Evolutionary conservation across 2,888 invertebrate genomes (phyloP).

Genomic region (Aspidapion aeneum): DNA sequence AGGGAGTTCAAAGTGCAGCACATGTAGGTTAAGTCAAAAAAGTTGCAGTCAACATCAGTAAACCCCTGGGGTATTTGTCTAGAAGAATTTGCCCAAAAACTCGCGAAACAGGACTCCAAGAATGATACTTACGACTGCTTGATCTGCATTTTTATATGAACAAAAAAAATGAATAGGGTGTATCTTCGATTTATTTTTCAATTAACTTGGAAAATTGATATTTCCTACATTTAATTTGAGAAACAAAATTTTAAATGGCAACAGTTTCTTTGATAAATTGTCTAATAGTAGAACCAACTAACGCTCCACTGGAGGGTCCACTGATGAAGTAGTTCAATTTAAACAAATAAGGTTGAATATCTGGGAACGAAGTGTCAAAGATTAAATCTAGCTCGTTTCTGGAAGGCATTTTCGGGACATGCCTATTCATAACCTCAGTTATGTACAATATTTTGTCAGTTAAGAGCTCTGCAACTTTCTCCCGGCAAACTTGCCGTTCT

Average conservation of each 20-base stretch:
- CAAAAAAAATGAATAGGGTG: too few relatives aligned
- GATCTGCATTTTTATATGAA: too few relatives aligned
- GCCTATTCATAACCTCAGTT: slow-evolving; percentile 92
- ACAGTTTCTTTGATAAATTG: slow-evolving; percentile 82
- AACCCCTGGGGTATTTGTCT: slow-evolving; percentile 85
- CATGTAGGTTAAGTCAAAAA: too few relatives aligned
- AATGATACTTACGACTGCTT: slow-evolving; percentile 87
- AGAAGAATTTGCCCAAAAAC: slow-evolving; percentile 89
- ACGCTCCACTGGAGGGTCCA: slow-evolving; percentile 63
- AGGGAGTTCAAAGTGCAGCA: too few relatives aligned
- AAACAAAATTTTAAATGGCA: not conserved
- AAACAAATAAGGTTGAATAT: slow-evolving; percentile 96
- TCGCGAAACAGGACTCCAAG: slow-evolving; percentile 90
- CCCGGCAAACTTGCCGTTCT: slow-evolving; percentile 82
- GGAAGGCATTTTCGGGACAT: slow-evolving; percentile 93
- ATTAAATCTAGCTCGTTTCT: slow-evolving; percentile 89
- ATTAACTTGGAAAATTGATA: too few relatives aligned
- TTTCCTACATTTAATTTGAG: too few relatives aligned
- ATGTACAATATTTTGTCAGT: slow-evolving; percentile 94
- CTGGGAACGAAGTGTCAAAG: slow-evolving; percentile 89
- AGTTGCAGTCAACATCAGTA: too few relatives aligned
- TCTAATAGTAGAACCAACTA: slow-evolving; percentile 85
- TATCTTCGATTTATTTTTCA: too few relatives aligned
- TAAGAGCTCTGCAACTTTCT: slow-evolving; percentile 81
- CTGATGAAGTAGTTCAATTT: slow-evolving; percentile 83